Evolutionary conservation across 2,888 invertebrate species (phyloP).

Genomic region (Rhagium mordax): DNA sequence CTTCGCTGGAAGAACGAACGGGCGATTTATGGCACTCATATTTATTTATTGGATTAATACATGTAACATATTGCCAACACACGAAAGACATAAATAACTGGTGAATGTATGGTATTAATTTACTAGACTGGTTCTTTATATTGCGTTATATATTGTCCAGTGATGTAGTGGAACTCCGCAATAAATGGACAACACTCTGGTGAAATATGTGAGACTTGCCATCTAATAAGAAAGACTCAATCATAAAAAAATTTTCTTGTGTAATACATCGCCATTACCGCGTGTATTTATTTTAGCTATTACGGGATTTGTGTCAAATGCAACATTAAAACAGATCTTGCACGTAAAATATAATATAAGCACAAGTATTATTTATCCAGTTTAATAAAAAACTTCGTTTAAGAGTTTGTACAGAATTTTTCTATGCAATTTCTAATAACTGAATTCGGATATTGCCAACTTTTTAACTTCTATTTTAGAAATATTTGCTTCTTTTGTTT

Average conservation of each 20-base stretch:
- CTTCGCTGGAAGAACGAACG: conserved; percentile 60
- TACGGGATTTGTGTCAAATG: background rate
- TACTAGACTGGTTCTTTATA: conserved; percentile 69
- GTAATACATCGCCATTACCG: background rate
- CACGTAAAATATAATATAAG: too few relatives aligned
- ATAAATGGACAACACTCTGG: conserved; percentile 60
- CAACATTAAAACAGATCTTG: too few relatives aligned
- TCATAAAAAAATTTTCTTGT: conserved; percentile 10
- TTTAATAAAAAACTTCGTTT: too few relatives aligned
- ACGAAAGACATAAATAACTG: conserved; percentile 70
- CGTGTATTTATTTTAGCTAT: background rate
- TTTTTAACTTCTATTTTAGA: too few relatives aligned
- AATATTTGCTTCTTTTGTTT: too few relatives aligned
- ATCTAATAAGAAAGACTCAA: conserved; percentile 33
- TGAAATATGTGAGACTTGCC: conserved; percentile 51
- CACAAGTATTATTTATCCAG: too few relatives aligned
- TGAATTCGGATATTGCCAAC: too few relatives aligned
- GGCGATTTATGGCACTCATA: conserved; percentile 70
- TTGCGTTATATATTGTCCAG: conserved; percentile 67
- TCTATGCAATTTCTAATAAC: too few relatives aligned
- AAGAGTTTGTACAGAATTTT: too few relatives aligned
- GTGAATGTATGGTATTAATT: conserved; percentile 70
- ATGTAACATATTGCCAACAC: conserved; percentile 72
- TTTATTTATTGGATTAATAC: conserved; percentile 72
- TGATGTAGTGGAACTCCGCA: conserved; percentile 63